Conservation (phyloP, 2,113 vertebrate genomes). For the Cryptomyrus ogoouensis region DNA sequence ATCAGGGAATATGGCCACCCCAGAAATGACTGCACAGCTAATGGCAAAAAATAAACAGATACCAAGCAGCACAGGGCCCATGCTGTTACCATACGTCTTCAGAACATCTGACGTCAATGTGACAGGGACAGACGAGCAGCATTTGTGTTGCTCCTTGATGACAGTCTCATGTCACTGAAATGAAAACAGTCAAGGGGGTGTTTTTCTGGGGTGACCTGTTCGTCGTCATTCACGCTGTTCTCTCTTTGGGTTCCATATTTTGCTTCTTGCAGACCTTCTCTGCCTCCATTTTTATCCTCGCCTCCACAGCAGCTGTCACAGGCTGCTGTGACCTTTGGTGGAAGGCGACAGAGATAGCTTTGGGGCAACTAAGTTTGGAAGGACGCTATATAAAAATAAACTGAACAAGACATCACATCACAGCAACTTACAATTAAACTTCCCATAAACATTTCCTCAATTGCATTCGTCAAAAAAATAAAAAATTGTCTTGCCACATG, state of each 20-base stretch:
- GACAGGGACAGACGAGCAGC: not conserved
- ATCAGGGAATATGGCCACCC: not conserved
- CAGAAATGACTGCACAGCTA: not conserved
- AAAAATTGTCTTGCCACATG: not conserved
- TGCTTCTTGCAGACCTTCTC: not conserved
- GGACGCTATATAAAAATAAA: slow-evolving; percentile 4
- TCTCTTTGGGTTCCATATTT: not conserved
- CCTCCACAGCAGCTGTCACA: not conserved
- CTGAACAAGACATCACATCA: not conserved
- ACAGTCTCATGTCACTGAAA: not conserved
- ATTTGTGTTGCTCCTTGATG: not conserved
- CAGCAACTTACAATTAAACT: not conserved
- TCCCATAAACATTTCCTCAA: not conserved
- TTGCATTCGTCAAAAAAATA: not conserved
- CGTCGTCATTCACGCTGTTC: not conserved
- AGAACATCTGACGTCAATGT: not conserved
- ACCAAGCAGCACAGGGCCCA: not conserved
- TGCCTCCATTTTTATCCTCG: not conserved
- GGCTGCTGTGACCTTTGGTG: not conserved
- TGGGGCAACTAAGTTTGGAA: slow-evolving; percentile 9
- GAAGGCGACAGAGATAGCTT: not conserved
- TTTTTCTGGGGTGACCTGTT: not conserved
- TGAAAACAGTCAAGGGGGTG: not conserved
- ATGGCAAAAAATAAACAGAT: not conserved
- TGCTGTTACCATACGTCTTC: not conserved